A percentile compares a stretch with the other conserved stretches of the same genome.
phyloP scores from a whole-genome alignment of 2,888 invertebrate species.

The Tipula lateralis region DNA sequence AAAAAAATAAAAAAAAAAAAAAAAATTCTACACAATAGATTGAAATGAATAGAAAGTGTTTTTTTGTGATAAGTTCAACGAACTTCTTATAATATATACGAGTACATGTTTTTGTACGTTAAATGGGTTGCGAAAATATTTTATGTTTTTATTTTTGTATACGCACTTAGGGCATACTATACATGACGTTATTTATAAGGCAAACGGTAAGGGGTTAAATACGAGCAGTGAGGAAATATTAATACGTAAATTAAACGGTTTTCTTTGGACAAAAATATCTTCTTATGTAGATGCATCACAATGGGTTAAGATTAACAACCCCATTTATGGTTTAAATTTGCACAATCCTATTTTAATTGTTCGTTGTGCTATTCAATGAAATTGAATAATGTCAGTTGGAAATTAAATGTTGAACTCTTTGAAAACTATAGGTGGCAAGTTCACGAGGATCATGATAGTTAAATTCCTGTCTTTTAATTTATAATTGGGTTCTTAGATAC shows the following conservation, averaged over 20 bases:
- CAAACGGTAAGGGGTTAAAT: background rate
- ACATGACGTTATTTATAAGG: background rate
- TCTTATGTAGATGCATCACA: no score
- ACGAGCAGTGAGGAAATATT: background rate
- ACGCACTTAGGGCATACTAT: no score
- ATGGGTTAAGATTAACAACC: background rate
- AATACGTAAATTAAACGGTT: conserved; percentile 19
- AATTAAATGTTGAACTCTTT: background rate
- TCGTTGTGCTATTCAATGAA: background rate
- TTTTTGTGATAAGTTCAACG: background rate
- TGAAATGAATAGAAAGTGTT: conserved; percentile 15
- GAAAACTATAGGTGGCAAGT: background rate
- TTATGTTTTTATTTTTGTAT: background rate
- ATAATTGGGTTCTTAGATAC: no score
- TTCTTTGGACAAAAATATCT: background rate
- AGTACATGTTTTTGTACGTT: background rate
- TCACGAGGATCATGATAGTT: background rate
- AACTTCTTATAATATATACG: background rate
- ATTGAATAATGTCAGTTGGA: background rate
- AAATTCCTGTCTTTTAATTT: no score
- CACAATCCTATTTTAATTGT: background rate
- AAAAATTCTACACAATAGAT: conserved; percentile 5
- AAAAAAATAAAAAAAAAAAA: background rate
- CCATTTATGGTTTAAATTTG: background rate
- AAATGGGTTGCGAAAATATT: conserved; percentile 14